A percentile compares a stretch with the other conserved stretches of the same genome.
Evolutionary conservation across 2,888 invertebrate genomes (phyloP).

Genomic region (Leptothorax acervorum): DNA sequence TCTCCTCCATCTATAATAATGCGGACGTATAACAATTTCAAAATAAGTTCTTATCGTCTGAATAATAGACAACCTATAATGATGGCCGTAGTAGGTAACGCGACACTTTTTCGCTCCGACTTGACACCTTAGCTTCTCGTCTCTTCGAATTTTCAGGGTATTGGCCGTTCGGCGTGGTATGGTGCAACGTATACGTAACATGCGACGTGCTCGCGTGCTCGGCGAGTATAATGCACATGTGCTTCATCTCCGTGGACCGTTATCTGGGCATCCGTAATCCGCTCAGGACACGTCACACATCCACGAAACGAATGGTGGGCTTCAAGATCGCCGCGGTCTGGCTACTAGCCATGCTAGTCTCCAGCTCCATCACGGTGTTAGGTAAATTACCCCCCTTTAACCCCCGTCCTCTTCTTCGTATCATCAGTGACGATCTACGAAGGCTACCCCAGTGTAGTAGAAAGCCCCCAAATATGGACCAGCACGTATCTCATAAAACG

Average conservation of each 20-base stretch:
- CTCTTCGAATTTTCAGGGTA: constrained; percentile 89
- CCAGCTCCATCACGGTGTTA: constrained; percentile 93
- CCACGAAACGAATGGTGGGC: constrained; percentile 93
- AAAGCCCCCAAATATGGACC: background rate
- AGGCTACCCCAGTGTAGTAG: background rate
- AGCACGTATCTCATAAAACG: constrained; percentile 36
- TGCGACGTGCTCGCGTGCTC: constrained; percentile 98
- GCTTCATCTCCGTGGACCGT: constrained; percentile 95
- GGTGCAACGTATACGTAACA: constrained; percentile 98
- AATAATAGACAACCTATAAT: background rate
- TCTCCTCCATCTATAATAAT: background rate
- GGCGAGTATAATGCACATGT: constrained; percentile 98
- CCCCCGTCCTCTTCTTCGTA: background rate
- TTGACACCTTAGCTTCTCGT: constrained; percentile 8
- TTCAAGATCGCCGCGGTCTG: constrained; percentile 97
- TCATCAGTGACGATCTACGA: background rate
- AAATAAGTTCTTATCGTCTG: background rate
- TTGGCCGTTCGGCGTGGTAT: constrained; percentile 96
- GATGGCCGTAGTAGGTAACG: background rate
- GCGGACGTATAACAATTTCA: background rate
- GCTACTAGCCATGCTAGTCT: constrained; percentile 95
- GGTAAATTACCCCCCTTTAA: constrained; percentile 87
- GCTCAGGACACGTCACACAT: constrained; percentile 93
- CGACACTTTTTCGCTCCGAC: background rate
- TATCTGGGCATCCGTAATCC: constrained; percentile 96